phyloP scores from a whole-genome alignment of 2,888 invertebrate species.

The Aphidoletes aphidimyza region DNA sequence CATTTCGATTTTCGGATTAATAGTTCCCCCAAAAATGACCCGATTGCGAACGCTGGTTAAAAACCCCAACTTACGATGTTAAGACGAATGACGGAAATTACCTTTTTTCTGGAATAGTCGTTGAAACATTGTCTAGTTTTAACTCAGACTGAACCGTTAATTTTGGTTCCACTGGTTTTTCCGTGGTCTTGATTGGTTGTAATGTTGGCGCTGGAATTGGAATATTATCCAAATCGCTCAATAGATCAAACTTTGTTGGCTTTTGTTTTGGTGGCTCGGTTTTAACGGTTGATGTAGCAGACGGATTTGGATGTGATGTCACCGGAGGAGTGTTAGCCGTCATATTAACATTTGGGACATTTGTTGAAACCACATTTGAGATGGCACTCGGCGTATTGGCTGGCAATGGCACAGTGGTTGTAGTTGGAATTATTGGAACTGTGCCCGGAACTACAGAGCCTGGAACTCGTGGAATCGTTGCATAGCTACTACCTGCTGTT shows the following conservation, averaged over 20 bases:
- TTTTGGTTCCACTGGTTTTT: not conserved
- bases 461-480: not conserved
- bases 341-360: not conserved
- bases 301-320: constrained; percentile 49
- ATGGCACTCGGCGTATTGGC: not conserved
- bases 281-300: constrained; percentile 59
- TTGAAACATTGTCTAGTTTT: not conserved
- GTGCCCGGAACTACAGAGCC: not conserved
- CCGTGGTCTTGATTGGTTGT: constrained; percentile 4
- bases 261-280: constrained; percentile 56
- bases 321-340: not conserved
- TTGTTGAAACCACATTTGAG: no score
- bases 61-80: no score
- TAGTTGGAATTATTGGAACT: not conserved
- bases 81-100: no score
- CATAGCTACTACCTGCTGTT: not conserved
- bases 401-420: not conserved
- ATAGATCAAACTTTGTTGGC: not conserved
- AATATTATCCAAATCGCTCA: constrained; percentile 40
- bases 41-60: no score
- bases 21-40: no score
- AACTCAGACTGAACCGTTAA: not conserved
- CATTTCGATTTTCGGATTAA: no score
- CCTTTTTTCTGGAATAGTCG: not conserved
- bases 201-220: not conserved